Evolutionary conservation across 2,797 vertebrate genomes (phyloP).

Genomic region (Onychomys arenicola): DNA sequence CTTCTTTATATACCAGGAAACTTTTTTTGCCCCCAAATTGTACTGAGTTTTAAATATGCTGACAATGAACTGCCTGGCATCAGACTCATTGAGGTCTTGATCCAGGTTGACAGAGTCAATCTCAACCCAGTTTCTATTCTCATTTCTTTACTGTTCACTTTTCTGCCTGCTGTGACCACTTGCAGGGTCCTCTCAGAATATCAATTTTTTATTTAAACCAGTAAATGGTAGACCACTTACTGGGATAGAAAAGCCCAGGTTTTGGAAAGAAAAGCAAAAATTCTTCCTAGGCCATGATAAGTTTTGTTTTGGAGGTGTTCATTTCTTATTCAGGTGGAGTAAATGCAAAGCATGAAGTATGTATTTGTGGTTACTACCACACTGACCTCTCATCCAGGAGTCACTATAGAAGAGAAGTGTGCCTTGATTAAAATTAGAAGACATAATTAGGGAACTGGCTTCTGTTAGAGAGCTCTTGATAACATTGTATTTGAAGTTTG

Average conservation of each 20-base stretch:
- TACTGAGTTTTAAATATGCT: not conserved
- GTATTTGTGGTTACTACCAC: not conserved
- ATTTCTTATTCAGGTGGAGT: not conserved
- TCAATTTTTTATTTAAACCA: not conserved
- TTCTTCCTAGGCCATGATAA: not conserved
- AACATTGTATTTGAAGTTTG: not conserved
- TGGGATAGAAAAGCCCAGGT: not conserved
- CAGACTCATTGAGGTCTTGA: not conserved
- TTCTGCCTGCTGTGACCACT: not conserved
- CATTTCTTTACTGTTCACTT: not conserved
- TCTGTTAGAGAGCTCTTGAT: not conserved
- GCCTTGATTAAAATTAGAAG: not conserved
- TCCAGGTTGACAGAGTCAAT: not conserved
- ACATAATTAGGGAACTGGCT: not conserved
- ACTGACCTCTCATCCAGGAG: fast-evolving
- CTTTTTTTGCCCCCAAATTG: not conserved
- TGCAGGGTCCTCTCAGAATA: not conserved
- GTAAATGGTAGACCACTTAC: no score
- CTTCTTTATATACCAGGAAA: not conserved
- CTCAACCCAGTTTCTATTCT: no score
- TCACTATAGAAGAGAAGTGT: fast-evolving
- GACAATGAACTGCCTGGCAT: not conserved
- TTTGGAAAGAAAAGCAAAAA: not conserved
- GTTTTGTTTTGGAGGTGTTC: not conserved
- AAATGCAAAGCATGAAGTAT: fast-evolving